Evolutionary conservation across 1,140 invertebrate genomes (phyloP).

Genomic region (Drosophila subpulchrella): DNA sequence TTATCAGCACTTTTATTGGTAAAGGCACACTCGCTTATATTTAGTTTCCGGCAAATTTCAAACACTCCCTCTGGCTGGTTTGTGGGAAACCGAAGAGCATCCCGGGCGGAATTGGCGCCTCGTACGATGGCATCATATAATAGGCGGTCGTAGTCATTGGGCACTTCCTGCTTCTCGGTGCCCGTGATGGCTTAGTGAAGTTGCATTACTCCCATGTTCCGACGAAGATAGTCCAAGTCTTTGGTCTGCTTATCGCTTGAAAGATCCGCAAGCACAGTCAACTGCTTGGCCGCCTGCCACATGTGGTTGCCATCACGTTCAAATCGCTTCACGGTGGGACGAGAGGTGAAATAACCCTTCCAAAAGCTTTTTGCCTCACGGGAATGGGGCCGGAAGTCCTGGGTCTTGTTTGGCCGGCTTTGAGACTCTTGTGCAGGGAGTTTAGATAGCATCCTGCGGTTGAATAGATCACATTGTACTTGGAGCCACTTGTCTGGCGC

Average conservation of each 20-base stretch:
- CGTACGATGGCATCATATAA: constrained; percentile 59
- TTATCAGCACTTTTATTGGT: constrained; percentile 84
- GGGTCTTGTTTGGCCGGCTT: constrained; percentile 89
- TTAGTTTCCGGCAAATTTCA: constrained; percentile 88
- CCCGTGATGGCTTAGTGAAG: constrained; percentile 96
- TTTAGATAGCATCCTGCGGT: constrained; percentile 97
- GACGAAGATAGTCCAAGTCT: constrained; percentile 71
- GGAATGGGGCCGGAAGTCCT: constrained; percentile 97
- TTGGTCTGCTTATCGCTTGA: constrained; percentile 40
- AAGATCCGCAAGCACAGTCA: constrained; percentile 84
- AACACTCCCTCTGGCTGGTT: constrained; percentile 85
- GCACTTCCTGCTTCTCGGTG: constrained; percentile 95
- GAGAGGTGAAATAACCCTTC: constrained; percentile 98
- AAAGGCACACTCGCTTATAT: constrained; percentile 87
- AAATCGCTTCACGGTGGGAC: constrained; percentile 92
- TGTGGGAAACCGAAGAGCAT: constrained; percentile 67
- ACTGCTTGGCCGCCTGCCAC: constrained; percentile 89
- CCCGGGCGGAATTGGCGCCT: constrained; percentile 48
- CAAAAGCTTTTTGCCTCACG: constrained; percentile 93
- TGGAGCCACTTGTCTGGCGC: constrained; percentile 86
- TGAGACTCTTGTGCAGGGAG: constrained; percentile 89
- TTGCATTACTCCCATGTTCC: constrained; percentile 92
- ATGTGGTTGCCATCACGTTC: constrained; percentile 92
- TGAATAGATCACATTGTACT: constrained; percentile 85
- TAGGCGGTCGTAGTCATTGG: constrained; percentile 91